These are phyloP conservation scores for Crossocerus cetratus DNA, from an alignment of 2,888 invertebrate genomes.

Conservation along the genomic window DNA sequence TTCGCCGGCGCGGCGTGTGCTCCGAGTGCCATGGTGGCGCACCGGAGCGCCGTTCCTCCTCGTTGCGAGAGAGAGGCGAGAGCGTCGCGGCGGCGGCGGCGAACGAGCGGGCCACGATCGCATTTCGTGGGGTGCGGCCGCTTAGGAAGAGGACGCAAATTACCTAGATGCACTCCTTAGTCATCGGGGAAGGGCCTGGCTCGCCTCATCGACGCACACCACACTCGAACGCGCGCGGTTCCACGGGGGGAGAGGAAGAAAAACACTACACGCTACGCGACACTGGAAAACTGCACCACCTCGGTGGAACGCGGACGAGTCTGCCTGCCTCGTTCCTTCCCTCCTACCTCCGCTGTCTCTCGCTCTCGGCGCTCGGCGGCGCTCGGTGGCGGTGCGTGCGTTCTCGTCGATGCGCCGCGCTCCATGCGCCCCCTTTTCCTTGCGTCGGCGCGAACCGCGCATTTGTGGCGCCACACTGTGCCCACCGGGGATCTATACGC, in stretches of 20 bases:
- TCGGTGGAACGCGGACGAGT: constrained; percentile 66
- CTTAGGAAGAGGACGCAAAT: constrained; percentile 41
- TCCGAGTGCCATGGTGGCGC: constrained; percentile 52
- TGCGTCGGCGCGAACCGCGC: background rate
- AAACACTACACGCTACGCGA: constrained; percentile 70
- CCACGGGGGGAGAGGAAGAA: constrained; percentile 52
- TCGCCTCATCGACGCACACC: constrained; percentile 68
- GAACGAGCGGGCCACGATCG: constrained; percentile 12
- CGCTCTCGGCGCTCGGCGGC: constrained; percentile 64
- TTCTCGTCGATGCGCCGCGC: constrained; percentile 19
- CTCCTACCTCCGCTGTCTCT: constrained; percentile 54
- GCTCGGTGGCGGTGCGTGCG: constrained; percentile 45
- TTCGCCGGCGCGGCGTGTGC: constrained; percentile 51
- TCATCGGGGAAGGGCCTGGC: constrained; percentile 63
- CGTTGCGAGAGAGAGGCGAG: constrained; percentile 29
- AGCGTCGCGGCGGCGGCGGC: constrained; percentile 30
- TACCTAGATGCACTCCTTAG: constrained; percentile 71
- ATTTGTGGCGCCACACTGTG: constrained; percentile 17
- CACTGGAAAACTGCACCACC: constrained; percentile 68
- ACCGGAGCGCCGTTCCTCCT: constrained; percentile 32
- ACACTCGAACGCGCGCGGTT: constrained; percentile 58
- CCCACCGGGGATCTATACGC: constrained; percentile 1
- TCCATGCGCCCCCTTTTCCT: background rate
- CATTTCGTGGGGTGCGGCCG: constrained; percentile 50
- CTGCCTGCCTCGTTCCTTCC: constrained; percentile 63